Percentiles rank a stretch among this genome's conserved stretches.
phyloP scores from a whole-genome alignment of 2,888 invertebrate species.

The Epinotia nisella region DNA sequence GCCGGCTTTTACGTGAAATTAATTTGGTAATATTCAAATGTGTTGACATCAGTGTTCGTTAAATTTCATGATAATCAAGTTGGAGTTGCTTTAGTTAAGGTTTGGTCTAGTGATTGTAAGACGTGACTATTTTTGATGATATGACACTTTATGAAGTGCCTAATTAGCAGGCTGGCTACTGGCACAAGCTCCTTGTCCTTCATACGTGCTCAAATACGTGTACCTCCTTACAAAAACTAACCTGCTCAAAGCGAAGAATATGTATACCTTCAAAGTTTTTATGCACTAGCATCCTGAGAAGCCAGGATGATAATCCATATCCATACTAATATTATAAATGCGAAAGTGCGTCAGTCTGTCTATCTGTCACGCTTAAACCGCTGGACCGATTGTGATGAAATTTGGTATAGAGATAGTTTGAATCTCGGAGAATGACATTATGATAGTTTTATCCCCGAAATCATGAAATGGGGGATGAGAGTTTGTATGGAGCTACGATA shows the following conservation, averaged over 20 bases:
- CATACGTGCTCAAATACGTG: neutral
- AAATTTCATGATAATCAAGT: neutral
- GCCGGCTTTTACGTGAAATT: conserved; percentile 33
- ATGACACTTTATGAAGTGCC: conserved; percentile 13
- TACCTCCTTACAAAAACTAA: no score
- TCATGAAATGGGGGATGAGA: no score
- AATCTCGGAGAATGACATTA: no score
- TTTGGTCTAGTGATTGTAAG: neutral
- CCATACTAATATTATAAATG: no score
- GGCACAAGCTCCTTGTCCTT: neutral
- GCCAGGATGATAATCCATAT: no score
- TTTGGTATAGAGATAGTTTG: no score
- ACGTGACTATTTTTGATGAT: conserved; percentile 28
- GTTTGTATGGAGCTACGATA: no score
- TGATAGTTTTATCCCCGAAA: no score
- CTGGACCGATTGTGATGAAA: no score
- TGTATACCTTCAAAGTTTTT: neutral
- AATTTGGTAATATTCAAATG: conserved; percentile 25
- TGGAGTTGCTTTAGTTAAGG: neutral
- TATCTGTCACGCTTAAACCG: no score
- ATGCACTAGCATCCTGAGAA: no score
- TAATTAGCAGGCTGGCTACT: conserved; percentile 11
- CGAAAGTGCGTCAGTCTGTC: no score
- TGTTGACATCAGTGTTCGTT: neutral
- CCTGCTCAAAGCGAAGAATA: neutral